Evolutionary conservation across 2,113 vertebrate genomes (phyloP).

Genomic region (Nematolebias whitei): DNA sequence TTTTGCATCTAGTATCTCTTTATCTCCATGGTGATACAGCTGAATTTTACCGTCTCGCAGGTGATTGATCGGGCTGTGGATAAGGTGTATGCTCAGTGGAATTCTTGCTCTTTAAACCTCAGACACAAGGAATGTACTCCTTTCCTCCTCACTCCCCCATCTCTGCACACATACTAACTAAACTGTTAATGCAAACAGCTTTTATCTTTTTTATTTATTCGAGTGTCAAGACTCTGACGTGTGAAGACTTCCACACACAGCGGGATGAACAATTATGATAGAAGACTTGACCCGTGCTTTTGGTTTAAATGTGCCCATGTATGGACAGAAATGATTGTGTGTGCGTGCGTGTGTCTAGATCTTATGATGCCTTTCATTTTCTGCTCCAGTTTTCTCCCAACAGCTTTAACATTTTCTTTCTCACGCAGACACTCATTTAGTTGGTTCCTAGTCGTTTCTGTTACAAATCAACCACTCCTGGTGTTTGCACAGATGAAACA

Average conservation of each 20-base stretch:
- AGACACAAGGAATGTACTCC: constrained; percentile 50
- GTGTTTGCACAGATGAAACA: neutral
- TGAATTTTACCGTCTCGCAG: constrained; percentile 37
- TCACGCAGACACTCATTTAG: constrained; percentile 30
- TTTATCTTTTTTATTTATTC: constrained; percentile 13
- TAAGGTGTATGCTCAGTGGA: constrained; percentile 40
- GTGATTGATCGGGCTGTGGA: constrained; percentile 60
- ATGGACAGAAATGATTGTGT: constrained; percentile 65
- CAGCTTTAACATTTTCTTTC: constrained; percentile 46
- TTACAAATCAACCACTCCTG: neutral
- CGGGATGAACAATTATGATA: constrained; percentile 17
- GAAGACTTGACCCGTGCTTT: constrained; percentile 53
- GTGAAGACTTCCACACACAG: constrained; percentile 25
- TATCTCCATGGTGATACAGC: constrained; percentile 54
- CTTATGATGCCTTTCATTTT: constrained; percentile 69
- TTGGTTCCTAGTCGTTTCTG: constrained; percentile 6
- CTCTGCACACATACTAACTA: neutral
- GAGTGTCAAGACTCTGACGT: constrained; percentile 29
- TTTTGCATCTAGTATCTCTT: constrained; percentile 45
- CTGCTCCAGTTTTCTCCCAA: constrained; percentile 60
- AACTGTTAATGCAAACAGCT: constrained; percentile 13
- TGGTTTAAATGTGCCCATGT: constrained; percentile 69
- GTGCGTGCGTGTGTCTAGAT: constrained; percentile 24
- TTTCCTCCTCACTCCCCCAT: constrained; percentile 4
- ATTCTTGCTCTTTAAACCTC: constrained; percentile 40